Conservation (phyloP, 2,888 invertebrate genomes). For the Drosophila nr. fundita region DNA sequence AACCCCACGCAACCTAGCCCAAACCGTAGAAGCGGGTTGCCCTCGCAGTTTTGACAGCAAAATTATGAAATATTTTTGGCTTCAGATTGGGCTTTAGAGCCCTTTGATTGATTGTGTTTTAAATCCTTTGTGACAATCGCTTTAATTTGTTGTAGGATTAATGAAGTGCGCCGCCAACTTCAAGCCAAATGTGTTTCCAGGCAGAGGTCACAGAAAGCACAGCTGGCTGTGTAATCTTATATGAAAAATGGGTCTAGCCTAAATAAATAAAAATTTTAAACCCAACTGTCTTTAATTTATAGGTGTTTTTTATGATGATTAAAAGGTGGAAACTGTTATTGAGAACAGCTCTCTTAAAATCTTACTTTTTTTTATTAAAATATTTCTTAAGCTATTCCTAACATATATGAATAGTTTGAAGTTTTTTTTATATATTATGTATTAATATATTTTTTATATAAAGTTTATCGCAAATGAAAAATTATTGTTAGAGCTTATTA, state of each 20-base stretch:
- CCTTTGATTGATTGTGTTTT: constrained; percentile 68
- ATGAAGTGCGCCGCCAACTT: constrained; percentile 49
- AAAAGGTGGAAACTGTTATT: background rate
- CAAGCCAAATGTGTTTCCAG: constrained; percentile 16
- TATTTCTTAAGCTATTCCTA: background rate
- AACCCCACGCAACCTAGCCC: constrained; percentile 22
- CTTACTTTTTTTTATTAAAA: background rate
- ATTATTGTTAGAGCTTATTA: constrained; percentile 5
- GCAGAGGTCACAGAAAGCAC: constrained; percentile 15
- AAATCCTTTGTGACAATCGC: constrained; percentile 69
- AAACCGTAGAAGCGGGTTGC: constrained; percentile 4
- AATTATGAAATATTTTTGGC: constrained; percentile 59
- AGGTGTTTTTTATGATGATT: background rate
- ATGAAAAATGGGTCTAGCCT: constrained; percentile 2
- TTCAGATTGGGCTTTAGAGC: constrained; percentile 46
- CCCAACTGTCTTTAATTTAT: background rate
- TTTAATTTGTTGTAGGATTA: constrained; percentile 69
- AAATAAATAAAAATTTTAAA: background rate
- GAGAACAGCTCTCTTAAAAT: background rate
- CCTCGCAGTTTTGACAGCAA: constrained; percentile 32
- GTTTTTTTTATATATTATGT: background rate
- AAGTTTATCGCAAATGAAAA: background rate
- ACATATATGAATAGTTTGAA: background rate
- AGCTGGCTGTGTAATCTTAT: constrained; percentile 32
- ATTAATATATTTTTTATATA: too few species aligned